Percentiles rank a stretch among this genome's conserved stretches.
Conservation (phyloP, 2,113 vertebrate genomes). For the Melospiza melodia region DNA sequence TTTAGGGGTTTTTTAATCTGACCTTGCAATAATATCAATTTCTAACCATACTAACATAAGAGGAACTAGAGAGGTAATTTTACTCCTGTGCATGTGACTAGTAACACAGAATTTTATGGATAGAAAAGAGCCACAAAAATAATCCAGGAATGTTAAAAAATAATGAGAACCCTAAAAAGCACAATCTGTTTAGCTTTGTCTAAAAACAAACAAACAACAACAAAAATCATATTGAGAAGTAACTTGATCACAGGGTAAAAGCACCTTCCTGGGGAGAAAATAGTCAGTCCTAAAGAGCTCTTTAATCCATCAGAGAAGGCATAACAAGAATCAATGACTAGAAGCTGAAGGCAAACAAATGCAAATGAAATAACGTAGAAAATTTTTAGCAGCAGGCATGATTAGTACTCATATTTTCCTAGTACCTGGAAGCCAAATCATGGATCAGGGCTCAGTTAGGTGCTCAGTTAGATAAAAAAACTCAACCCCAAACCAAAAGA, state of each 20-base stretch:
- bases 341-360: constrained; percentile 52
- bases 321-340: constrained; percentile 40
- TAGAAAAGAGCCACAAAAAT: not conserved
- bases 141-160: not conserved
- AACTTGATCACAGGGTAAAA: constrained; percentile 57
- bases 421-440: not conserved
- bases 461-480: not conserved
- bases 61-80: not conserved
- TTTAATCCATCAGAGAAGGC: constrained; percentile 44
- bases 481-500: not conserved
- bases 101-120: not conserved
- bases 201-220: not conserved
- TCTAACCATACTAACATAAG: not conserved
- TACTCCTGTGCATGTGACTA: not conserved
- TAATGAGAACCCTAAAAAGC: not conserved
- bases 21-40: not conserved
- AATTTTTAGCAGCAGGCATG: constrained; percentile 28
- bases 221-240: not conserved
- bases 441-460: not conserved
- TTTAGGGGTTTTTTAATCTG: not conserved
- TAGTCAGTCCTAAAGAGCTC: constrained; percentile 32
- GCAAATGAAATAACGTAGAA: constrained; percentile 30
- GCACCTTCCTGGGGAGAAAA: constrained; percentile 49
- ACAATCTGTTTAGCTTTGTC: not conserved
- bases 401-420: constrained; percentile 27